phyloP scores from a whole-genome alignment of 2,888 invertebrate genomes.

The Bombylius major region DNA sequence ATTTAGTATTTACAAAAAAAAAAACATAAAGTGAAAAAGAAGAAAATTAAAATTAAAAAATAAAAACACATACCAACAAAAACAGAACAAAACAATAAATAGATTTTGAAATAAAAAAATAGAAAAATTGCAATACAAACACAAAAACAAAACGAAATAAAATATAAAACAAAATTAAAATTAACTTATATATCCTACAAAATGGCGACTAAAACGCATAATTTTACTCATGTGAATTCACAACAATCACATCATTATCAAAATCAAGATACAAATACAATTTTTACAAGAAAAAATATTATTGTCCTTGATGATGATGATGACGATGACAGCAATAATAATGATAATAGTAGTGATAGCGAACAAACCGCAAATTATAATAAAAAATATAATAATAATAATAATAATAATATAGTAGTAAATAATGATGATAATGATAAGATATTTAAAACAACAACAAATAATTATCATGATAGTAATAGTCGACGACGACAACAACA shows the following conservation, averaged over 20 bases:
- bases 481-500: too few relatives aligned
- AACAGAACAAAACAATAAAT: too few relatives aligned
- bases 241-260: background rate
- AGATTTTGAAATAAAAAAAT: too few relatives aligned
- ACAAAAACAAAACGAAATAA: background rate
- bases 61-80: background rate
- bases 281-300: background rate
- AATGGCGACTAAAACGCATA: background rate
- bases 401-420: background rate
- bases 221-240: background rate
- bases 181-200: background rate
- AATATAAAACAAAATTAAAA: background rate
- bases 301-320: background rate
- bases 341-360: background rate
- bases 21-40: background rate
- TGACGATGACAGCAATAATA: too few relatives aligned
- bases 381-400: background rate
- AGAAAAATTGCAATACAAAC: too few relatives aligned
- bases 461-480: too few relatives aligned
- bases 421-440: background rate
- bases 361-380: background rate
- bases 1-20: too few relatives aligned
- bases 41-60: background rate
- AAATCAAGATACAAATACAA: background rate
- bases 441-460: background rate